Percentiles rank a stretch among this genome's conserved stretches.
These are phyloP conservation scores for Hymenopus coronatus DNA, from an alignment of 2,888 invertebrate species.

Conservation along the genomic window DNA sequence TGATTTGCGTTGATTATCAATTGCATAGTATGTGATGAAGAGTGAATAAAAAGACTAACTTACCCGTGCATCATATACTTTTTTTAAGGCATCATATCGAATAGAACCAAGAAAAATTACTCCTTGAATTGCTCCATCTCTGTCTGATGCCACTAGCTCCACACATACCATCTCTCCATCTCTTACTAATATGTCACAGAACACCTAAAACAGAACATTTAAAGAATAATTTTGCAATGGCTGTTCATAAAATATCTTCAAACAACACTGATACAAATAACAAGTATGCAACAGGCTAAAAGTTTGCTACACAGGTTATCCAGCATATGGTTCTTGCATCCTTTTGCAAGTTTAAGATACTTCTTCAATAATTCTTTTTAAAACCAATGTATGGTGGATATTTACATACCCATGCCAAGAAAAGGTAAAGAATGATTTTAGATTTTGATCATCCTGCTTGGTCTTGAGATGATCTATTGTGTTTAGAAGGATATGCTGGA, in stretches of 20 bases:
- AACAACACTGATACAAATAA: neutral
- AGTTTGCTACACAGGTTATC: too few species aligned
- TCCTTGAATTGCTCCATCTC: slow-evolving; percentile 80
- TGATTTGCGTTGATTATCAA: neutral
- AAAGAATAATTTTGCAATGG: neutral
- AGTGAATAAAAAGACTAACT: slow-evolving; percentile 43
- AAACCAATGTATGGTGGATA: too few species aligned
- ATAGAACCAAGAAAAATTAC: slow-evolving; percentile 97
- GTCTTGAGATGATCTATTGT: too few species aligned
- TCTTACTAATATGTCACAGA: slow-evolving; percentile 93
- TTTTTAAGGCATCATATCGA: slow-evolving; percentile 93
- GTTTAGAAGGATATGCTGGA: too few species aligned
- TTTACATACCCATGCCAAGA: too few species aligned
- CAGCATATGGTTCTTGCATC: too few species aligned
- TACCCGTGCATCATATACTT: slow-evolving; percentile 94
- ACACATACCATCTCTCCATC: slow-evolving; percentile 99
- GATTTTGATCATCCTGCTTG: too few species aligned
- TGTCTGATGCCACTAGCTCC: slow-evolving; percentile 90
- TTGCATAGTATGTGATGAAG: neutral
- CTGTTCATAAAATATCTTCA: neutral
- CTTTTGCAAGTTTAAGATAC: too few species aligned
- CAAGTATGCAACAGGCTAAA: neutral
- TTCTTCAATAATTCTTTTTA: too few species aligned
- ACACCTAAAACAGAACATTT: slow-evolving; percentile 57
- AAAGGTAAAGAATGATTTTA: too few species aligned